Conservation (phyloP, 1,140 invertebrate genomes). For the Drosophila kohkoa region DNA sequence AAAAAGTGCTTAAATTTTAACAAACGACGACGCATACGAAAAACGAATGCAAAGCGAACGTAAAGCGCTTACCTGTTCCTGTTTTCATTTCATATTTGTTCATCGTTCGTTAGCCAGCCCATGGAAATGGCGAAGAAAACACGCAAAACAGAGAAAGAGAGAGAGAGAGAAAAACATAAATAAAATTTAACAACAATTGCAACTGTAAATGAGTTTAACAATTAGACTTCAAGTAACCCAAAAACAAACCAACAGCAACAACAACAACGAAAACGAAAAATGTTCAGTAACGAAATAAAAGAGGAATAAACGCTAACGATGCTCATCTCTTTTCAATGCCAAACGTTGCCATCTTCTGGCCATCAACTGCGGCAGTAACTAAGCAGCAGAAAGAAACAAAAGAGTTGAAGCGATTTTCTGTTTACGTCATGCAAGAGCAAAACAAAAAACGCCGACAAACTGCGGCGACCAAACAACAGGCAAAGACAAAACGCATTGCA, state of each 20-base stretch:
- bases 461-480: slow-evolving; percentile 43
- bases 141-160: slow-evolving; percentile 1
- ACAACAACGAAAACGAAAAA: slow-evolving; percentile 21
- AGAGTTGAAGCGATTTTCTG: slow-evolving; percentile 58
- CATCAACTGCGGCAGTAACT: slow-evolving; percentile 43
- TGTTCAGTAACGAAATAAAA: slow-evolving; percentile 6
- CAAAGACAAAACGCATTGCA: slow-evolving; percentile 23
- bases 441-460: slow-evolving; percentile 64
- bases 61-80: slow-evolving; percentile 77
- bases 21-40: slow-evolving; percentile 64
- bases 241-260: slow-evolving; percentile 9
- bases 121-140: background rate
- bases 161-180: slow-evolving; percentile 39
- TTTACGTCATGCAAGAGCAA: slow-evolving; percentile 80
- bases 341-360: slow-evolving; percentile 57
- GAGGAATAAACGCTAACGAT: slow-evolving; percentile 17
- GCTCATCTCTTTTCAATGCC: slow-evolving; percentile 78
- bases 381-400: slow-evolving; percentile 43
- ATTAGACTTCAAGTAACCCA: slow-evolving; percentile 30
- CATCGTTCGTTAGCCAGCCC: slow-evolving; percentile 36
- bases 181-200: slow-evolving; percentile 49
- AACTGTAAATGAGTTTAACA: slow-evolving; percentile 49
- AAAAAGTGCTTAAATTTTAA: slow-evolving; percentile 81
- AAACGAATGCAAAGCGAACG: slow-evolving; percentile 64
- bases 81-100: slow-evolving; percentile 51